Conservation (phyloP, 1,140 invertebrate species). For the Cydia splendana region DNA sequence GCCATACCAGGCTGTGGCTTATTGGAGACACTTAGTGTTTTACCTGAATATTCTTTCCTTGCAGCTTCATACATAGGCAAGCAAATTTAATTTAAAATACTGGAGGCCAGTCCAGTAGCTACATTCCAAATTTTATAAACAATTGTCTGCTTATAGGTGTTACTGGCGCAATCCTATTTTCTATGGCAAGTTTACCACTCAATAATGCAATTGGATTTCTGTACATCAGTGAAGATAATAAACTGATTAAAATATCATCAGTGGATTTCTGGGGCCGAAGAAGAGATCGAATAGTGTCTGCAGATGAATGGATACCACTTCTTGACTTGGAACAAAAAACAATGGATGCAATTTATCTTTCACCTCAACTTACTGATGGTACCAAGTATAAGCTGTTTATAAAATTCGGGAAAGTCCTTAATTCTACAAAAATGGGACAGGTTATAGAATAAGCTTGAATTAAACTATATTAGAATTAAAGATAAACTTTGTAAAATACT, state of each 20-base stretch:
- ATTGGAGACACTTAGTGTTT: constrained; percentile 57
- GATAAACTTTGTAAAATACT: constrained; percentile 42
- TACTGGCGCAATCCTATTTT: constrained; percentile 62
- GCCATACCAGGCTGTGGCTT: constrained; percentile 55
- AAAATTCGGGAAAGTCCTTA: constrained; percentile 63
- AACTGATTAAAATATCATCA: constrained; percentile 79
- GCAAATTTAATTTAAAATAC: constrained; percentile 36
- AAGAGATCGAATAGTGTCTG: constrained; percentile 69
- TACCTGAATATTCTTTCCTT: constrained; percentile 51
- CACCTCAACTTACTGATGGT: constrained; percentile 59
- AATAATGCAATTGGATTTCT: constrained; percentile 80
- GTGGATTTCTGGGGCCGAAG: constrained; percentile 81
- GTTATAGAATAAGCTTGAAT: constrained; percentile 60
- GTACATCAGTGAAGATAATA: constrained; percentile 78
- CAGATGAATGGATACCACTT: constrained; percentile 75
- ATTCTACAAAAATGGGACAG: constrained; percentile 59
- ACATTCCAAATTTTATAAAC: neutral
- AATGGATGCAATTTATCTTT: constrained; percentile 66
- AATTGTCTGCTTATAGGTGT: constrained; percentile 65
- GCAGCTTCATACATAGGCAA: constrained; percentile 59
- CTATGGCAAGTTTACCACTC: constrained; percentile 64
- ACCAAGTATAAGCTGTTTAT: constrained; percentile 68
- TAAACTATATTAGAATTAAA: constrained; percentile 32
- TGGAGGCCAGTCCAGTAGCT: constrained; percentile 31
- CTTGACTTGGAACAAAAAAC: constrained; percentile 61